Evolutionary conservation across 2,113 vertebrate genomes (phyloP).

Genomic region (Casuarius casuarius): DNA sequence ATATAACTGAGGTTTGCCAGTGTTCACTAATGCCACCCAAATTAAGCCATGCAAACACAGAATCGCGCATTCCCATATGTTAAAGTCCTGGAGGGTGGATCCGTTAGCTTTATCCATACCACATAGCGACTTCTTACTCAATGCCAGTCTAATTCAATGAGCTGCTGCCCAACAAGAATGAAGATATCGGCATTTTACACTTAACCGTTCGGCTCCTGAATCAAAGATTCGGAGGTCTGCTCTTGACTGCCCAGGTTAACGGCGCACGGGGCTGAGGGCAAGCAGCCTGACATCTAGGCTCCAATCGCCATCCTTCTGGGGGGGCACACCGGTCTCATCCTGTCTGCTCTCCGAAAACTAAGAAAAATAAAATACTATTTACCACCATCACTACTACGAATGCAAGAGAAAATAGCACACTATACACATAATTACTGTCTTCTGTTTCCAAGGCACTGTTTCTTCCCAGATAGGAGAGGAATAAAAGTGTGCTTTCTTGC

Average conservation of each 20-base stretch:
- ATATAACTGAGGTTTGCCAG: not conserved
- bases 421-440: not conserved
- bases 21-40: constrained; percentile 29
- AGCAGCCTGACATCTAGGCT: not conserved
- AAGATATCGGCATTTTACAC: not conserved
- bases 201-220: not conserved
- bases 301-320: not conserved
- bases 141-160: not conserved
- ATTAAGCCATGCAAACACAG: constrained; percentile 8
- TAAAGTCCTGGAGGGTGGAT: not conserved
- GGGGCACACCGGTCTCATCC: rapidly evolving
- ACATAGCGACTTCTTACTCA: rapidly evolving
- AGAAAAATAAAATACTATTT: constrained; percentile 37
- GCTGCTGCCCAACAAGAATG: not conserved
- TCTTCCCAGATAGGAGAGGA: not conserved
- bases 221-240: not conserved
- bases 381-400: not conserved
- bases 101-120: not conserved
- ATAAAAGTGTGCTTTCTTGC: not conserved
- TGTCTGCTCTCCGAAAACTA: not conserved
- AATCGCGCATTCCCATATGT: not conserved
- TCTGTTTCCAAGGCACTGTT: not conserved
- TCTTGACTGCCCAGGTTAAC: not conserved
- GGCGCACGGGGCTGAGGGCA: not conserved
- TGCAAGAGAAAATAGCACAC: not conserved